Evolutionary conservation across 2,113 vertebrate genomes (phyloP), one percentile per base, ranked within the genome.

Genomic region (Bubo blakistoni): DNA sequence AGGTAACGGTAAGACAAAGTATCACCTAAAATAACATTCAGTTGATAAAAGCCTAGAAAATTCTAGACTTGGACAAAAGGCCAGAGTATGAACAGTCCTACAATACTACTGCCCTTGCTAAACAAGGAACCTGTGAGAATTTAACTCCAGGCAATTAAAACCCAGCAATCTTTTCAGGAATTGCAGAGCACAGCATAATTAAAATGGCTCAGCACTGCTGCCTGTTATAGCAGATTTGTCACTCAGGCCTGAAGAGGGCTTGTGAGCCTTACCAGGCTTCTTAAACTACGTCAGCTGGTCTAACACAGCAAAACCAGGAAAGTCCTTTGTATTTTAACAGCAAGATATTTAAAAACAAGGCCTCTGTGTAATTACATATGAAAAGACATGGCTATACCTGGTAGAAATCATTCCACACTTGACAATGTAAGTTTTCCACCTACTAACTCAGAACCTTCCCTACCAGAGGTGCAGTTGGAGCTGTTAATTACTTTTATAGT

Each of bases 21-120:
- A 55, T 27, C 22, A 65, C 11, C 16, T 61, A 32, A 44, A 89
- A 24, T 15, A 14, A 5, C 0, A 1, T 13, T 59, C 0, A 1
- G 40, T 46, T 49, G 29, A 62, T 44, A 13, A 40, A 78, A 78
- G 22, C 51, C 42, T 79, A 52, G 17, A 66, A 30, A 87, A 81
- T 21, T 54, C 3, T 4, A 58, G 32, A 59, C 44, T 46, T 34
- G 44, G 52, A 59, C 54, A 57, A 20, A 71, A 80, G 42, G 66
- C 27, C 24, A 0, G 5, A 71, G 26, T 11, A 32, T 2, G 8
- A 86, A 29, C 30, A 44, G 30, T n/a, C 26, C 27, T 67, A n/a
- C 47, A 73, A 7, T 14, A 25, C 7, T 12, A 40, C 10, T 17
- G 32, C 11, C 63, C 46, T 87, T 59, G 27, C 10, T 19, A 52